Evolutionary conservation across 2,113 vertebrate species (phyloP).

Genomic region (Chionis minor): DNA sequence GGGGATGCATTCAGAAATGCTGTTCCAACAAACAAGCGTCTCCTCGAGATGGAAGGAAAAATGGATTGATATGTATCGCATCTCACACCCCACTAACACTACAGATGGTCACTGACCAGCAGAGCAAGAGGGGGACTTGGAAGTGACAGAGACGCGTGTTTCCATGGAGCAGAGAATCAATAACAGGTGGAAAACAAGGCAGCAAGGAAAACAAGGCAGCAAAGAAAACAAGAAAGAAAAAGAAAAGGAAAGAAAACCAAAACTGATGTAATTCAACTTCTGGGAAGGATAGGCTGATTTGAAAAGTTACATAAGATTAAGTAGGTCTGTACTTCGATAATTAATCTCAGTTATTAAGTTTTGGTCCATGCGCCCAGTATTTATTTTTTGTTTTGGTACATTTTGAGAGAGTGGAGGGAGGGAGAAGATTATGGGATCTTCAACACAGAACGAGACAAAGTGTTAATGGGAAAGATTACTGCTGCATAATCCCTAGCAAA

Average conservation of each 20-base stretch:
- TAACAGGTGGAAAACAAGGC: not conserved
- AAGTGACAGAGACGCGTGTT: not conserved
- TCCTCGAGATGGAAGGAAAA: not conserved
- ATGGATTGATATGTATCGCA: not conserved
- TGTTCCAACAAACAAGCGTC: not conserved
- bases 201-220: too few species aligned
- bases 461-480: conserved; percentile 28
- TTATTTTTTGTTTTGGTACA: conserved; percentile 6
- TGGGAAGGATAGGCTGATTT: not conserved
- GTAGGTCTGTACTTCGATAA: not conserved
- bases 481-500: not conserved
- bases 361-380: not conserved
- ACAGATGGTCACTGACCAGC: not conserved
- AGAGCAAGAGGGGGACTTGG: not conserved
- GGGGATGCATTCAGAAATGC: not conserved
- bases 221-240: too few species aligned
- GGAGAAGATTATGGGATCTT: not conserved
- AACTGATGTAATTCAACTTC: not conserved
- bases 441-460: not conserved
- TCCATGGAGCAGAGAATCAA: not conserved
- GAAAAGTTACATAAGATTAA: not conserved
- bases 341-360: conserved; percentile 3
- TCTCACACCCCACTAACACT: not conserved
- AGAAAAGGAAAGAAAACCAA: not conserved
- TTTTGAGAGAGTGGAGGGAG: not conserved